phyloP scores from a whole-genome alignment of 2,113 vertebrate species.

The Lagopus leucura region DNA sequence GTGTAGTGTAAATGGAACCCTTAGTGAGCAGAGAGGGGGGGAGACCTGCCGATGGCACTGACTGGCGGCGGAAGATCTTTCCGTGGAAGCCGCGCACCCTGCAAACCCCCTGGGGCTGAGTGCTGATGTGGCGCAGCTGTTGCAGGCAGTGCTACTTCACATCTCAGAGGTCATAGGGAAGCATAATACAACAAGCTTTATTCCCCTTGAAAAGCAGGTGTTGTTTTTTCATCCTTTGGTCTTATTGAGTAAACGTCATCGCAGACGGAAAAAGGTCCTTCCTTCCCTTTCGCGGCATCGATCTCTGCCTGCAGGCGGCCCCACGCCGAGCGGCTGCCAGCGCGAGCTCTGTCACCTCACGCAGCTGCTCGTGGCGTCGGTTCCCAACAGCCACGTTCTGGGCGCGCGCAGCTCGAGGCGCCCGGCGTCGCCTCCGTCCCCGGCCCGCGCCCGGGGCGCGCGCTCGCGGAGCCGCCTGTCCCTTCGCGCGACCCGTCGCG shows the following conservation, averaged over 20 bases:
- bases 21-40: background rate
- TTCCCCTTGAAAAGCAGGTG: background rate
- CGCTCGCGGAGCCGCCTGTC: accelerated
- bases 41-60: background rate
- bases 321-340: no score
- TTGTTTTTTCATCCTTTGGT: background rate
- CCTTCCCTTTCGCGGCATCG: background rate
- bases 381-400: no score
- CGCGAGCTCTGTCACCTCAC: no score
- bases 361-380: no score
- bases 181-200: background rate
- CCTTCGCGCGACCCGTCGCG: background rate
- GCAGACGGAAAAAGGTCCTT: background rate
- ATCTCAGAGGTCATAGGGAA: background rate
- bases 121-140: background rate
- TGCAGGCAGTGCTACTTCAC: background rate
- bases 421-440: accelerated
- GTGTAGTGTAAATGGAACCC: background rate
- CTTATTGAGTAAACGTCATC: background rate
- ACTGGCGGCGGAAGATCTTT: background rate
- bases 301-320: background rate
- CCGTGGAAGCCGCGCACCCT: background rate
- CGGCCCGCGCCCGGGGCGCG: no score
- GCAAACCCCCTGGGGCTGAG: background rate
- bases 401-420: background rate